Conservation (phyloP, 2,113 vertebrate genomes). For the Heterochromis multidens region DNA sequence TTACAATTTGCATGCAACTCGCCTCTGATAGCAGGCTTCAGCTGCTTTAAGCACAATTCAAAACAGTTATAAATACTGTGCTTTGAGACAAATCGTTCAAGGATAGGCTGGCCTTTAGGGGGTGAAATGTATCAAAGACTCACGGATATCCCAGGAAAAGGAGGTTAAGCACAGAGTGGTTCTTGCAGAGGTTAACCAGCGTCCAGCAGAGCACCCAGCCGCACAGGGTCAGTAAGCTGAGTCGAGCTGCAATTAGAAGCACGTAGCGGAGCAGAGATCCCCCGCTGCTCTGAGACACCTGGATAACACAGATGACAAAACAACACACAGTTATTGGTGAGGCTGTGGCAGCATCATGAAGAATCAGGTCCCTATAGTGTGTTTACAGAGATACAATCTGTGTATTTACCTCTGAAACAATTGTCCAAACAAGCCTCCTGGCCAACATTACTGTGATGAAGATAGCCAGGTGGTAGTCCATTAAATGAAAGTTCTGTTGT, state of each 20-base stretch:
- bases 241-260: conserved; percentile 82
- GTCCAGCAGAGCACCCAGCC: conserved; percentile 98
- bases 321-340: background rate
- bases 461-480: conserved; percentile 95
- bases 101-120: background rate
- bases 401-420: conserved; percentile 88
- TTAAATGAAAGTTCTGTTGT: conserved; percentile 94
- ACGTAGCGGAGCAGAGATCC: conserved; percentile 84
- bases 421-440: conserved; percentile 94
- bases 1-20: background rate
- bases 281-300: conserved; percentile 89
- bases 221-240: conserved; percentile 91
- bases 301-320: background rate
- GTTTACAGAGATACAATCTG: background rate
- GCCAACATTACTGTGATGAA: conserved; percentile 99
- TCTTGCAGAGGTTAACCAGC: conserved; percentile 92
- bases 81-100: background rate
- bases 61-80: background rate
- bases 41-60: background rate
- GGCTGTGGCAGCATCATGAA: background rate
- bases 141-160: conserved; percentile 99
- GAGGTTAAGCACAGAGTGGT: conserved; percentile 95
- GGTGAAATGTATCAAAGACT: conserved; percentile 64
- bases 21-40: background rate
- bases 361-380: background rate